Evolutionary conservation across 1,140 invertebrate species (phyloP), one percentile per base, ranked within the genome.

Genomic region (Marisa cornuarietis): DNA sequence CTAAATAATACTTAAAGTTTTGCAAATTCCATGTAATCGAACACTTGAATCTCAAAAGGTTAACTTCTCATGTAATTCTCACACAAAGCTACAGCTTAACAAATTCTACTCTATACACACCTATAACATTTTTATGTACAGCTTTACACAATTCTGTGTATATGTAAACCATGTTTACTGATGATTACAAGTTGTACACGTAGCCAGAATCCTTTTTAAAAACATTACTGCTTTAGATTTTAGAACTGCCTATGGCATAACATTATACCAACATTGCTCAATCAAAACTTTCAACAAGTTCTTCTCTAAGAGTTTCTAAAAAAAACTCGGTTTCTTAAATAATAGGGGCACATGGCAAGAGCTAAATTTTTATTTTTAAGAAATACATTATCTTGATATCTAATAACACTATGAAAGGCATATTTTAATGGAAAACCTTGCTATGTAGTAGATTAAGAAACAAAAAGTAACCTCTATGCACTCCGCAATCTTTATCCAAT

Each of bases 401-500:
- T 42, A 42, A 58, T 58, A 58, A 58, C 54, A 58, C 16, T 58
- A 58, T 58, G 16, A 58, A 18, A 58, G 54, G 16, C 0, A 58
- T 58, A 1, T 58, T 11, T 58, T 58, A 14, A 11, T 18, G 1
- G 0, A 58, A 58, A 58, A 58, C 6, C 22, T 13, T n/a, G 65
- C 26, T 68, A 22, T 6, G 65, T 22, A n/a, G 26, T 11, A n/a
- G 11, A 14, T 24, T 22, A 24, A 20, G 72, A 20, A 75, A 79
- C 62, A 24, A 58, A 62, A 54, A 84, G 79, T 82, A 91, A 97
- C 96, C 92, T 95, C 93, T 80, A 99, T 96, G 90, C 98, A 96
- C 82, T 93, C 93, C 4, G 97, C 97, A 78, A 99, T 98, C 79
- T 92, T 92, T 58, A 95, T 94, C 96, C 97, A 99, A 83, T 98